Percentiles rank a stretch among this genome's conserved stretches.
Evolutionary conservation across 1,140 invertebrate species (phyloP).

Genomic region (Eupeodes corollae): DNA sequence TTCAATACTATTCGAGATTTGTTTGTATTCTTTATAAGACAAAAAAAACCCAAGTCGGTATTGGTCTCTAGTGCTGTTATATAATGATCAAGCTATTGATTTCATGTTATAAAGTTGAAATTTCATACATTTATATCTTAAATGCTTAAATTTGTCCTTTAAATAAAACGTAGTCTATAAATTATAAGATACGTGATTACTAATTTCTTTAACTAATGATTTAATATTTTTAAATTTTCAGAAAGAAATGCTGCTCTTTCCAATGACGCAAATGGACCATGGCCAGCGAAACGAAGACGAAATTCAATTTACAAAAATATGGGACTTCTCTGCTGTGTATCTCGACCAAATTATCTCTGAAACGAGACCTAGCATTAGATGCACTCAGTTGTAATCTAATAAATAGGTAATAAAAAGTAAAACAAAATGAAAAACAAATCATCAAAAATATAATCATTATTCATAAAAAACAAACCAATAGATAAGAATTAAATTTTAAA

Average conservation of each 20-base stretch:
- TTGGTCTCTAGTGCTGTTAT: too few species aligned
- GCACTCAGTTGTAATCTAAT: too few species aligned
- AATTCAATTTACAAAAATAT: conserved; percentile 53
- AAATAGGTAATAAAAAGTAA: too few species aligned
- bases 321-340: conserved; percentile 54
- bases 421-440: too few species aligned
- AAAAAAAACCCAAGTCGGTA: too few species aligned
- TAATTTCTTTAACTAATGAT: background rate
- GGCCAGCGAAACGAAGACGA: conserved; percentile 45
- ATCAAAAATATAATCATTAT: too few species aligned
- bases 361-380: conserved; percentile 13
- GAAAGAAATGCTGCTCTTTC: conserved; percentile 41
- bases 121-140: background rate
- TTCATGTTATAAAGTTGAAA: too few species aligned
- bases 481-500: too few species aligned
- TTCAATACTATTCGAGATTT: too few species aligned
- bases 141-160: background rate
- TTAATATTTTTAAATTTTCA: conserved; percentile 27
- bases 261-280: conserved; percentile 46
- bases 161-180: background rate
- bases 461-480: too few species aligned
- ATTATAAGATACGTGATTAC: conserved; percentile 3
- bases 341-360: conserved; percentile 52
- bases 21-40: too few species aligned
- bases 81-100: too few species aligned